Evolutionary conservation across 2,113 vertebrate species (phyloP).

Genomic region (Bos javanicus): DNA sequence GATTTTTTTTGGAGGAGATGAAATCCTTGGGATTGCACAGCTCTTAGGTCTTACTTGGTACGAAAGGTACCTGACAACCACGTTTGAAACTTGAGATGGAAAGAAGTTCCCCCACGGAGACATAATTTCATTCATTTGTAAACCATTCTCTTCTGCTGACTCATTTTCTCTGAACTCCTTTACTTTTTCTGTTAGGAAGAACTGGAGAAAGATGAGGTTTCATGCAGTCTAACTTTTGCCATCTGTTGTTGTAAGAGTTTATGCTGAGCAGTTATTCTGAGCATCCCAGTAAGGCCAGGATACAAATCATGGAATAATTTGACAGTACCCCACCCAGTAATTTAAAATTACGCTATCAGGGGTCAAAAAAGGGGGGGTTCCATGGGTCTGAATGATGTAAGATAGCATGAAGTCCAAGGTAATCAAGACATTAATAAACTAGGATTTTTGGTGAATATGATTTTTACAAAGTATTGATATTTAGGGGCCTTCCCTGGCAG

Average conservation of each 20-base stretch:
- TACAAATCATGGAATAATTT: not conserved
- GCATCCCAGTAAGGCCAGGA: not conserved
- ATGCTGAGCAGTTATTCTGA: not conserved
- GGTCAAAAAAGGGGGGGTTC: not conserved
- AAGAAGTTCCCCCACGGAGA: not conserved
- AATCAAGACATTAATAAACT: not conserved
- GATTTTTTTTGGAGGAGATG: not conserved
- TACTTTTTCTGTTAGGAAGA: not conserved
- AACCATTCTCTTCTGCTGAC: not conserved
- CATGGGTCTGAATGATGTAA: not conserved
- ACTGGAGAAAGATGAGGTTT: not conserved
- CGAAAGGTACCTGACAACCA: not conserved
- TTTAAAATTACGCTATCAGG: not conserved
- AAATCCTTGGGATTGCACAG: not conserved
- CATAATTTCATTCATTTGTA: not conserved
- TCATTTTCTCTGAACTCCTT: not conserved
- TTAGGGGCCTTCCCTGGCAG: not conserved
- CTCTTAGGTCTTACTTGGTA: not conserved
- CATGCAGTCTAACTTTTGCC: not conserved
- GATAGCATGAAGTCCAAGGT: not conserved
- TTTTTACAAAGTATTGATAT: not conserved
- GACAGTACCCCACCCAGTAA: not conserved
- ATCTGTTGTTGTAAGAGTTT: not conserved
- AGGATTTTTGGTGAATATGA: not conserved
- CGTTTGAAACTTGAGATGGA: not conserved